A percentile compares a stretch with the other conserved stretches of the same genome.
These are phyloP conservation scores for Poecilia picta DNA, from an alignment of 2,797 vertebrate genomes.

Conservation along the genomic window DNA sequence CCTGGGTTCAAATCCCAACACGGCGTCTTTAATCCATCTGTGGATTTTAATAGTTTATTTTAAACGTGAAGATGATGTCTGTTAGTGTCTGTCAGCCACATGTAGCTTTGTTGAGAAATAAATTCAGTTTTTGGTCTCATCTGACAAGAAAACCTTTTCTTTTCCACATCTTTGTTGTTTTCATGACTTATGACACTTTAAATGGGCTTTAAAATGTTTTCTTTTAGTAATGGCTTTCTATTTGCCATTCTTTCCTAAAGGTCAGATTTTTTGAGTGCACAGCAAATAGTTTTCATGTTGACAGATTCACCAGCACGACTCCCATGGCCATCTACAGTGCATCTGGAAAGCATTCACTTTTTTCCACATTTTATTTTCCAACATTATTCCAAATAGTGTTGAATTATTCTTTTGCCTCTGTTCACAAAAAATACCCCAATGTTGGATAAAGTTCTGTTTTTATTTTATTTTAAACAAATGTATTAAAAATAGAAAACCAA, in stretches of 20 bases:
- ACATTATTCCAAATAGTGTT: no score
- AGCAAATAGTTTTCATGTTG: not conserved
- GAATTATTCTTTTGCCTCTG: no score
- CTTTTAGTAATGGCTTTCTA: not conserved
- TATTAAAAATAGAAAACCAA: no score
- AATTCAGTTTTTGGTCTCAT: not conserved
- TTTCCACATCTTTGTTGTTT: not conserved
- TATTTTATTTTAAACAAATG: no score
- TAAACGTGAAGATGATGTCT: not conserved
- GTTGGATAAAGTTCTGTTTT: no score
- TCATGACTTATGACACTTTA: not conserved
- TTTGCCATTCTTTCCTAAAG: not conserved
- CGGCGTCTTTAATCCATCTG: not conserved
- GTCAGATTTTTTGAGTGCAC: not conserved
- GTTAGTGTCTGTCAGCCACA: not conserved
- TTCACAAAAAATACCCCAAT: no score
- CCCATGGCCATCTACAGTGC: not conserved
- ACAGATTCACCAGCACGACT: not conserved
- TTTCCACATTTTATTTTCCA: no score
- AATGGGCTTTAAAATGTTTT: not conserved
- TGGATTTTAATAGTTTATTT: not conserved
- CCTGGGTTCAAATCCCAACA: not conserved
- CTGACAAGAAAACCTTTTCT: not conserved
- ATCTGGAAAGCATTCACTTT: no score
- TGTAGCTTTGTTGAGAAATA: not conserved